phyloP scores from a whole-genome alignment of 1,140 invertebrate species.

The Leptestheria dahalacensis region DNA sequence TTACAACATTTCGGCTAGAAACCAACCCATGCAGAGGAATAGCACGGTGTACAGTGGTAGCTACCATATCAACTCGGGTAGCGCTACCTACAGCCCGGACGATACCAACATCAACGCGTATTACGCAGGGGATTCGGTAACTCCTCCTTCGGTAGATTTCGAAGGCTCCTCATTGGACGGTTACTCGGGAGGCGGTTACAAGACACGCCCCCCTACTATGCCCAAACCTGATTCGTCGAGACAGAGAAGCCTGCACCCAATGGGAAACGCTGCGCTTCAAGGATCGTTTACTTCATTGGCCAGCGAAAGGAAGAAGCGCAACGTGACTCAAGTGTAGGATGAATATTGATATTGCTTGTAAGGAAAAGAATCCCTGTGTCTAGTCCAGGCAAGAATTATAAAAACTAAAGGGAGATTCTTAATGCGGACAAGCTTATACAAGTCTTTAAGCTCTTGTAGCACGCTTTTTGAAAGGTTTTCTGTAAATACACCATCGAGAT shows the following conservation, averaged over 20 bases:
- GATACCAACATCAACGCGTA: constrained; percentile 12
- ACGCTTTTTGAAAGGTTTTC: neutral
- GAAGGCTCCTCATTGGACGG: constrained; percentile 5
- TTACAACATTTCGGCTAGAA: neutral
- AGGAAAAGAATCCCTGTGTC: neutral
- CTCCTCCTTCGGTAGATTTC: constrained; percentile 11
- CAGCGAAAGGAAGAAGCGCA: constrained; percentile 14
- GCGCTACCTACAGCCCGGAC: constrained; percentile 8
- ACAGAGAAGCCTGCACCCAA: neutral
- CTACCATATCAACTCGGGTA: constrained; percentile 7
- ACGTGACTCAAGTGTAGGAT: constrained; percentile 14
- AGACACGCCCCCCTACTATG: constrained; percentile 13
- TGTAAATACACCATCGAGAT: too few relatives aligned
- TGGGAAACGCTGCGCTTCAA: constrained; percentile 7
- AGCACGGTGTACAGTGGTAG: constrained; percentile 1
- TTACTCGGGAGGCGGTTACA: constrained; percentile 1
- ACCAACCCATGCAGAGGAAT: neutral
- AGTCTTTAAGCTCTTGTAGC: neutral
- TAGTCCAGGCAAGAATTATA: neutral
- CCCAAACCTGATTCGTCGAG: constrained; percentile 12
- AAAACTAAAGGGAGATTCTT: neutral
- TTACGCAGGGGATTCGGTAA: neutral
- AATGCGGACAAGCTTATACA: neutral
- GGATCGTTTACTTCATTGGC: constrained; percentile 16
- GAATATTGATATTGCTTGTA: neutral